phyloP scores from a whole-genome alignment of 2,888 invertebrate species.

The Chloroclystis v-ata region DNA sequence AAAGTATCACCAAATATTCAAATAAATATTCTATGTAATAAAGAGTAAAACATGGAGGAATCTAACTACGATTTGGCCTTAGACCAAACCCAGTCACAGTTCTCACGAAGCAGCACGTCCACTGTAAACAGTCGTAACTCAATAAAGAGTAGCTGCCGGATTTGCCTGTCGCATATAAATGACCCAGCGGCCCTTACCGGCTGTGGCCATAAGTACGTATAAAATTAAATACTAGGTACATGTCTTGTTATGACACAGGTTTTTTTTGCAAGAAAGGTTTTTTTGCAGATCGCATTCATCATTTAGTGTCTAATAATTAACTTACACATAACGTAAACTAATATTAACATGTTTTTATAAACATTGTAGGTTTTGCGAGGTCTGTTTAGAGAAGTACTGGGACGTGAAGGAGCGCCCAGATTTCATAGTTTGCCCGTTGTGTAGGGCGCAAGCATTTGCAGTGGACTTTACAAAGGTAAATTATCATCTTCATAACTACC shows the following conservation, averaged over 20 bases:
- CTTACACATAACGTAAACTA: too few relatives aligned
- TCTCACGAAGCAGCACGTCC: too few relatives aligned
- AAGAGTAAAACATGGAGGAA: constrained; percentile 27
- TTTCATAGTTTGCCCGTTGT: constrained; percentile 53
- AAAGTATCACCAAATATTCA: neutral
- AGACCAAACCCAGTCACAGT: constrained; percentile 12
- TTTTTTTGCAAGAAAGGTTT: too few relatives aligned
- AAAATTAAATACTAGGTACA: neutral
- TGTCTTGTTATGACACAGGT: too few relatives aligned
- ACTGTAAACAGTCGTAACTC: constrained; percentile 30
- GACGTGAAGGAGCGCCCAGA: constrained; percentile 41
- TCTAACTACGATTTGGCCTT: constrained; percentile 22
- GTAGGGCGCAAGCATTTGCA: constrained; percentile 42
- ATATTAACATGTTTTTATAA: too few relatives aligned
- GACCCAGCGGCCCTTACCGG: constrained; percentile 49
- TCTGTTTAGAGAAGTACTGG: constrained; percentile 50
- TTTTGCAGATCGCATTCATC: too few relatives aligned
- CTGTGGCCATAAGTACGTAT: constrained; percentile 47
- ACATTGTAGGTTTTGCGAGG: constrained; percentile 46
- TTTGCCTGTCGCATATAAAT: constrained; percentile 49
- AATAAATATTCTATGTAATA: constrained; percentile 1
- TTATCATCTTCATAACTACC: too few relatives aligned
- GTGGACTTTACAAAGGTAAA: constrained; percentile 51
- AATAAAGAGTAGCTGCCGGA: constrained; percentile 45
- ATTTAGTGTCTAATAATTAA: too few relatives aligned